Evolutionary conservation across 1,140 invertebrate genomes (phyloP), one percentile per base, ranked within the genome.

Genomic region (Bombus balteatus): DNA sequence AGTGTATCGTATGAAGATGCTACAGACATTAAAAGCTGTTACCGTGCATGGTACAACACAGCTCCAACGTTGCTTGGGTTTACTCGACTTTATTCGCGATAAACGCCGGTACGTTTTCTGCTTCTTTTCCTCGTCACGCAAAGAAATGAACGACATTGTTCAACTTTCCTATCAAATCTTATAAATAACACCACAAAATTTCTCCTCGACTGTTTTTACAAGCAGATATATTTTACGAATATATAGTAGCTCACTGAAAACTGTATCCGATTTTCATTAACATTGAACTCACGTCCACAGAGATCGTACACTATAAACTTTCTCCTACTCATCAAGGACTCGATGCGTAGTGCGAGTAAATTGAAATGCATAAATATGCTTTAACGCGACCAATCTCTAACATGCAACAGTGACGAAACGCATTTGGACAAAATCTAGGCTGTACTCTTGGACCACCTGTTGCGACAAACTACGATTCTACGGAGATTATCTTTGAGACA

Each of bases 31-130:
- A 59, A 71, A 83, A 86, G 22, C 32, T 32, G 91, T 91, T 94
- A 94, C 92, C 93, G 89, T 70, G 43, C 88, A 92, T 25, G 93
- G 89, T 71, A 86, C 81, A 39, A 92, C 79, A 75, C 89, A 93
- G 72, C 82, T 89, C 89, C 91, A 91, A 77, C 93, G 85, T 57
- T 87, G 88, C 73, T 77, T 89, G 34, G 82, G 88, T 87, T 91
- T 90, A 77, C 89, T 77, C 80, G 82, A 79, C 57, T 79, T 88
- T 47, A 68, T 77, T 9, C 65, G 18, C 25, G 81, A 41, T 10
- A 89, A 65, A 70, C 73, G 71, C 34, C 68, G 70, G 65, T 65
- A 81, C 37, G 25, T 25, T 28, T 43, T 47, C 77, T 66, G n/a
- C 57, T 43, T 86, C 81, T 74, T 90, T 81, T 71, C 25, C 78